Conservation (phyloP, 2,888 invertebrate genomes). For the Chromoteleia sp. region DNA sequence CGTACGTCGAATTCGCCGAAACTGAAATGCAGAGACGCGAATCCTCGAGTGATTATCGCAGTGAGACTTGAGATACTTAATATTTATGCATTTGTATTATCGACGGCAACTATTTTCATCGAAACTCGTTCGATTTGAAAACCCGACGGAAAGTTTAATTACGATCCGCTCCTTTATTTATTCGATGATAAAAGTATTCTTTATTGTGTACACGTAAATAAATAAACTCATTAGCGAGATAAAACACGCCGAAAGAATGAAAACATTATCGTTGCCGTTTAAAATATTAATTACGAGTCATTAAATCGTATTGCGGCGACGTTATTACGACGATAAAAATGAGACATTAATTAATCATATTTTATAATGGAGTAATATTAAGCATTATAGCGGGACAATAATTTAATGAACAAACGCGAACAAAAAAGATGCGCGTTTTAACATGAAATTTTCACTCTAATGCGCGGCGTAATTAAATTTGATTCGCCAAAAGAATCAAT, state of each 20-base stretch:
- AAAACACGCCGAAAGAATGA: no score
- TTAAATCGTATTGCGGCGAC: no score
- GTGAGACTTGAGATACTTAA: constrained; percentile 23
- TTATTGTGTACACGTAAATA: no score
- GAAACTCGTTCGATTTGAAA: constrained; percentile 13
- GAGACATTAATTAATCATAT: no score
- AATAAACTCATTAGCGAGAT: no score
- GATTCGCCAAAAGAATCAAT: not conserved
- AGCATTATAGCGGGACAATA: not conserved
- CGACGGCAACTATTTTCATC: constrained; percentile 3
- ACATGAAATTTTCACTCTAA: not conserved
- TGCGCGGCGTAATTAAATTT: not conserved
- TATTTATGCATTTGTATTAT: constrained; percentile 28
- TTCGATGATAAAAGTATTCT: no score
- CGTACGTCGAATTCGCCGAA: constrained; percentile 43
- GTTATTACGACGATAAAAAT: no score
- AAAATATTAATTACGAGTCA: no score
- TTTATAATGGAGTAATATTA: no score
- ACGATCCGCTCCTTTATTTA: no score
- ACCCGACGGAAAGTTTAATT: no score
- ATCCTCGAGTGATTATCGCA: constrained; percentile 30
- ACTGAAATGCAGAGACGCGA: constrained; percentile 46
- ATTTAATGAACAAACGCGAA: not conserved
- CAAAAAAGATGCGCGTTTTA: not conserved
- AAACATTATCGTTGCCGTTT: no score